These are phyloP conservation scores for Propithecus deckenii DNA, from an alignment of 2,797 vertebrate genomes.

Conservation along the genomic window DNA sequence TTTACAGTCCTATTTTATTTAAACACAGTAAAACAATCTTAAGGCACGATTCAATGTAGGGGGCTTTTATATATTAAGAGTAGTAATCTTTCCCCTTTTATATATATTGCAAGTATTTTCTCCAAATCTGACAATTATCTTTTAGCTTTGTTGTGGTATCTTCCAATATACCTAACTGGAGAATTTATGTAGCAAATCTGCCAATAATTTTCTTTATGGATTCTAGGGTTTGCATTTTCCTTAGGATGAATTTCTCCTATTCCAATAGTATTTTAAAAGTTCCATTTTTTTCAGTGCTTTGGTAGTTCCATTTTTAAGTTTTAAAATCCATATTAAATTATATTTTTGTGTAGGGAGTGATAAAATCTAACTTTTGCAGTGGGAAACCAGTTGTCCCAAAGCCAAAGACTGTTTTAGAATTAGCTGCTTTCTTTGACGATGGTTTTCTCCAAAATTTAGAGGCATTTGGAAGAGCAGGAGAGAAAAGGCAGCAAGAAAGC, in stretches of 20 bases:
- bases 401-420: not conserved
- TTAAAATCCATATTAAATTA: slow-evolving; percentile 21
- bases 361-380: not conserved
- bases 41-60: not conserved
- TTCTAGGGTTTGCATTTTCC: not conserved
- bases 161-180: not conserved
- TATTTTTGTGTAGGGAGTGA: not conserved
- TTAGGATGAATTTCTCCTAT: not conserved
- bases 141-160: not conserved
- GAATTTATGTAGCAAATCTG: not conserved
- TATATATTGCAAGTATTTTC: not conserved
- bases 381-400: not conserved
- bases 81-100: not conserved
- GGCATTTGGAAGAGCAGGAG: not conserved
- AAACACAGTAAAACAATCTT: not conserved
- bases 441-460: not conserved
- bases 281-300: not conserved
- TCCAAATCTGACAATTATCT: not conserved
- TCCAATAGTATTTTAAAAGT: not conserved
- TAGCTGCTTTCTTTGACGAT: not conserved
- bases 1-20: slow-evolving; percentile 25
- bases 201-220: not conserved
- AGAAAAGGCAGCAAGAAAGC: not conserved
- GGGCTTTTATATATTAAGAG: not conserved
- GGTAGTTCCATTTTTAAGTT: slow-evolving; percentile 36